Conservation (phyloP, 2,113 vertebrate species). For the Caranx ignobilis region DNA sequence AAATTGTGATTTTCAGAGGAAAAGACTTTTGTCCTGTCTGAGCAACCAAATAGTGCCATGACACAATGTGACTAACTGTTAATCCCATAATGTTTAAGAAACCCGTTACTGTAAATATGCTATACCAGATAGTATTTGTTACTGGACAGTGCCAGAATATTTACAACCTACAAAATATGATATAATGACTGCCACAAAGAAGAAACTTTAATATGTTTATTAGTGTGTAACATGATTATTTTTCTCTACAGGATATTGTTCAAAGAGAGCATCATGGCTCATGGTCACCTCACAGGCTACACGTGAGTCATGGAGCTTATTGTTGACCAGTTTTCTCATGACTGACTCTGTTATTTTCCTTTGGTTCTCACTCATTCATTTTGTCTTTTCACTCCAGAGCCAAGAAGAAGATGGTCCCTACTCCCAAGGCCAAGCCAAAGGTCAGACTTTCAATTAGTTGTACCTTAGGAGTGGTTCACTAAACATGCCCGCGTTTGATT, state of each 20-base stretch:
- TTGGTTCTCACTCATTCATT: background rate
- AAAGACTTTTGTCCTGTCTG: no score
- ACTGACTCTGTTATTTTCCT: background rate
- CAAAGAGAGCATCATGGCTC: slow-evolving; percentile 95
- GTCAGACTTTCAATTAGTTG: slow-evolving; percentile 73
- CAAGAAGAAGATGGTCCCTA: slow-evolving; percentile 93
- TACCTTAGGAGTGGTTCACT: background rate
- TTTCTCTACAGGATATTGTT: slow-evolving; percentile 91
- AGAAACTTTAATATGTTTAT: background rate
- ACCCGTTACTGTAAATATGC: no score
- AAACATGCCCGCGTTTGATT: background rate
- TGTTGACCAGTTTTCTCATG: background rate
- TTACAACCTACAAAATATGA: no score
- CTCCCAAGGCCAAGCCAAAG: slow-evolving; percentile 94
- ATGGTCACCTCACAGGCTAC: slow-evolving; percentile 96
- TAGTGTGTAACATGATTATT: background rate
- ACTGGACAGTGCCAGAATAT: no score
- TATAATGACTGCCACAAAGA: no score
- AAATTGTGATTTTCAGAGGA: no score
- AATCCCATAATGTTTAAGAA: no score
- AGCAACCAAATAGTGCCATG: no score
- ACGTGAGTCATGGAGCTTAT: slow-evolving; percentile 86
- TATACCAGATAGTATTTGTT: no score
- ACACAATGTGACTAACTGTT: no score
- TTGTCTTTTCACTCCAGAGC: slow-evolving; percentile 81